Base-by-base conservation (phyloP, 2,888 invertebrate genomes). In the Cryptocheilus praepositus region DNA sequence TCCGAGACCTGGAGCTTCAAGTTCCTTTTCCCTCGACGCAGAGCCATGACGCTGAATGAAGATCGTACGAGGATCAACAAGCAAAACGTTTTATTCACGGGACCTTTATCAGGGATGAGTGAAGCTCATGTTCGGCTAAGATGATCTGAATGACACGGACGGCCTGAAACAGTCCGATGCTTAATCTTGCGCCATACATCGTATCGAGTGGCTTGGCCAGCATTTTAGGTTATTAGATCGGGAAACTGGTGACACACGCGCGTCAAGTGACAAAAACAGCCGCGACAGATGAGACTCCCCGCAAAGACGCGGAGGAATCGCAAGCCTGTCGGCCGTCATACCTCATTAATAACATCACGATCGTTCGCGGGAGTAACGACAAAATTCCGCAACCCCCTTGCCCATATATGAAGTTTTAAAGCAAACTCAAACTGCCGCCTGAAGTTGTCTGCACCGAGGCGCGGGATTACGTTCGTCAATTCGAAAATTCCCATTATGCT, bases 1-100 rank as follows among this genome's bases (percentile, higher is more conserved):
- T 91, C 90, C 16, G 90, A 87, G 28, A 92, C 89, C 75, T 89
- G 88, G 21, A 91, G 86, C 83, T 89, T 91, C 66, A 92, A 88
- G 81, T 90, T 90, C 56, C 83, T 75, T 53, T 85, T 86, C 71
- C 86, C 84, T 68, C 83, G 82, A 69, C 85, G 86, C 63, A 82
- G 67, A 71, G 88, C 87, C 88, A 88, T 88, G 62, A 59, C 68
- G 67, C 64, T 49, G 66, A 61, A 64, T 45, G 18, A 56, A 52
- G 28, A 63, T 58, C 51, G 21, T 59, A 15, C 65, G 62, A 53
- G 68, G 25, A 18, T 5, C 11, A 2, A 61, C 44, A 7, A 16
- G 45, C 7, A 15, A 44, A 7, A 44, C 16, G n/a, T 19, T 56
- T 56, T 64, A 58, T 61, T 52, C 64, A n/a, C 51, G 22, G n/a